Conservation (phyloP, 2,888 invertebrate genomes). For the Drosophila ochracea region DNA sequence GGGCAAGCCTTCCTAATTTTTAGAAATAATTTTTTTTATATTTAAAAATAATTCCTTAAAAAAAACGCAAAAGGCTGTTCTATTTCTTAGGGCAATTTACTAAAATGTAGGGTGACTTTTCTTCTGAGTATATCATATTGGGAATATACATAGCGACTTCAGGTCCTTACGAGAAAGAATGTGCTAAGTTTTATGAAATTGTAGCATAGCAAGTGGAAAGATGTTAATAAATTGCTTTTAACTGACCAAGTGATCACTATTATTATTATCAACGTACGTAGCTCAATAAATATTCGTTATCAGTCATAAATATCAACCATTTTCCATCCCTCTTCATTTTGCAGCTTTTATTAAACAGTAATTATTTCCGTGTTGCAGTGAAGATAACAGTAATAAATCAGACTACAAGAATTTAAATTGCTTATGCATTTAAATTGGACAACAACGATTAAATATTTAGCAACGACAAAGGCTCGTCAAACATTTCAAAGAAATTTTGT, state of each 20-base stretch:
- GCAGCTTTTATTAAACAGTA: background rate
- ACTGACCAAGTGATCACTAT: conserved; percentile 18
- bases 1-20: background rate
- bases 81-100: background rate
- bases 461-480: background rate
- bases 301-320: conserved; percentile 9
- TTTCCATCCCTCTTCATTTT: background rate
- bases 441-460: background rate
- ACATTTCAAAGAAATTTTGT: background rate
- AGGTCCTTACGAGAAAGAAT: background rate
- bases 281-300: conserved; percentile 43
- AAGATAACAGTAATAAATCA: background rate
- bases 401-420: background rate
- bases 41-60: background rate
- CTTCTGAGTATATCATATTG: background rate
- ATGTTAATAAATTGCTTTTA: conserved; percentile 41
- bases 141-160: background rate
- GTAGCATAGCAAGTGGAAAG: conserved; percentile 29
- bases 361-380: background rate
- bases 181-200: background rate
- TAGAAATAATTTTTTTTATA: too few species aligned
- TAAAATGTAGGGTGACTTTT: background rate
- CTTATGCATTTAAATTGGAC: background rate
- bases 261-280: background rate
- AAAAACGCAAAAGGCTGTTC: background rate